These are phyloP conservation scores for Xestia xanthographa DNA, from an alignment of 2,888 invertebrate genomes.

Conservation along the genomic window DNA sequence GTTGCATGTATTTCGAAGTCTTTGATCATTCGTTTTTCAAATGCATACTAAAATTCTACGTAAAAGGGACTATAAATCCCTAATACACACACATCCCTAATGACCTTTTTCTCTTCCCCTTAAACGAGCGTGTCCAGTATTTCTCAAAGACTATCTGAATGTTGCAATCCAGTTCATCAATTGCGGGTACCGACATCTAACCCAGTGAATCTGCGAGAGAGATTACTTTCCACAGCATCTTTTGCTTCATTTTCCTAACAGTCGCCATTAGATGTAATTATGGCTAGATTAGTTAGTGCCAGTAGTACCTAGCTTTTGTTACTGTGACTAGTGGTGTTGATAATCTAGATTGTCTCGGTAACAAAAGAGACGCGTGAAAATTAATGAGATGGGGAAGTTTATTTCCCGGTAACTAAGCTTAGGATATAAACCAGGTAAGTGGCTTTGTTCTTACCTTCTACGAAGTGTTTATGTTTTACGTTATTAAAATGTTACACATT, in stretches of 20 bases:
- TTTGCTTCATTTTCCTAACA: conserved; percentile 14
- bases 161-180: conserved; percentile 40
- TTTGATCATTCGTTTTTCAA: not conserved
- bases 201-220: conserved; percentile 15
- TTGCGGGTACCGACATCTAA: conserved; percentile 27
- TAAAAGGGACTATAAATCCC: not conserved
- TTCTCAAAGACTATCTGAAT: conserved; percentile 3
- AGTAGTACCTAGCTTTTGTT: conserved; percentile 18
- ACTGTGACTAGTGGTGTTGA: conserved; percentile 2
- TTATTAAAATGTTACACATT: not conserved
- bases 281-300: not conserved
- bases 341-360: not conserved
- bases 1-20: not conserved
- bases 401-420: not conserved
- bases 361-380: conserved; percentile 14
- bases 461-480: not conserved
- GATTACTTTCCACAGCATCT: conserved; percentile 2
- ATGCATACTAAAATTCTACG: not conserved
- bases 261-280: conserved; percentile 14
- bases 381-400: conserved; percentile 15
- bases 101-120: not conserved
- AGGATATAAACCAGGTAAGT: not conserved
- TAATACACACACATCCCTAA: not conserved
- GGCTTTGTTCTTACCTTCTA: not conserved
- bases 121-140: not conserved